Evolutionary conservation across 1,140 invertebrate species (phyloP), one percentile per base, ranked within the genome.

Genomic region (Drosophila paulistorum): DNA sequence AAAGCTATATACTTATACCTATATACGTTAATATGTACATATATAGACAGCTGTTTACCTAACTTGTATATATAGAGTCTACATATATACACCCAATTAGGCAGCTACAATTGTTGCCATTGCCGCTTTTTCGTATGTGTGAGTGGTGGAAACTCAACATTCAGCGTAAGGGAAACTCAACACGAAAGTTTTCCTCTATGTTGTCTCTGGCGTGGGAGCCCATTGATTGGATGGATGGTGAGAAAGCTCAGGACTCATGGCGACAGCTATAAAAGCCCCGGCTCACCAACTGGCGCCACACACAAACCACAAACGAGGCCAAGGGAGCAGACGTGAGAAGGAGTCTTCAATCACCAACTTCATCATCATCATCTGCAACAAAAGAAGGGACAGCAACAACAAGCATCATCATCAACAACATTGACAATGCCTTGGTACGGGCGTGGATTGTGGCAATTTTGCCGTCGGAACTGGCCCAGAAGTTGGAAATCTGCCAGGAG

Each of bases 51-150:
- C 54, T 86, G 70, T 80, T 89, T 87, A 89, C 81, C 77, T 90
- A 87, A 54, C 55, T 62, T 65, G 30, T 64, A 80, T 68, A 71
- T 65, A 61, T 63, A 30, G 42, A 77, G 7, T 51, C 10, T 51
- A 61, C 60, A 78, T 71, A 58, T 70, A 83, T 83, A 90, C 70
- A 83, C 77, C 83, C 82, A 90, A 87, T 90, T 90, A 87, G 80
- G 74, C 77, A 64, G 87, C 87, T 79, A 90, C 87, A 90, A 84
- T 90, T 90, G 87, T 90, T 83, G 77, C 86, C 77, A 72, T 74
- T 72, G 37, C 42, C 39, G 41, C 20, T 65, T 13, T 65, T 51
- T 61, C 35, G 55, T 20, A 7, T 45, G 42, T 17, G 45, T 17
- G 45, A 10, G 45, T 51, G 45, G 45, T 51, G 45, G 20, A 51